Conservation (phyloP, 2,113 vertebrate genomes). For the Natator depressus region DNA sequence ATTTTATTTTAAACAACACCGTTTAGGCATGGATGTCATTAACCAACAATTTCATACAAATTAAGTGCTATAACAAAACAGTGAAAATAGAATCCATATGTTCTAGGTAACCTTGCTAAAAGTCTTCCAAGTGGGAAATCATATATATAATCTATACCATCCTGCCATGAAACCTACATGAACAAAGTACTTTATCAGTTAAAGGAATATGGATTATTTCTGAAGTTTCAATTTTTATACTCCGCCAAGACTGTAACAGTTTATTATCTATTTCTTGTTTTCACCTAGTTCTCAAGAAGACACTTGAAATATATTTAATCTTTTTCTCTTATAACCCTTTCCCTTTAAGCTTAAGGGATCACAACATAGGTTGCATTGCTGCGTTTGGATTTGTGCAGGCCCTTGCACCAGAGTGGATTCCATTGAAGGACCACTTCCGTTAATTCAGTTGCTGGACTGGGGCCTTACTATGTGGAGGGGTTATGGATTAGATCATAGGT, state of each 20-base stretch:
- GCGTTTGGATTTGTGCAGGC: not conserved
- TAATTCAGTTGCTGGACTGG: not conserved
- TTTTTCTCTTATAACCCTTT: not conserved
- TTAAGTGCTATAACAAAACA: constrained; percentile 72
- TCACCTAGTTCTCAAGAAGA: not conserved
- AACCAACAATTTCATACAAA: constrained; percentile 68
- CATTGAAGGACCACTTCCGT: not conserved
- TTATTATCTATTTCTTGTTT: not conserved
- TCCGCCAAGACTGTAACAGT: not conserved
- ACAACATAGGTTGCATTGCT: not conserved
- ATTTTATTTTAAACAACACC: constrained; percentile 33
- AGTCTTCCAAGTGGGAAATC: constrained; percentile 60
- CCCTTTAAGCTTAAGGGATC: not conserved
- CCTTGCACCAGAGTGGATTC: not conserved
- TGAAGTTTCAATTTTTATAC: not conserved
- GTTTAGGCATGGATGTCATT: constrained; percentile 73
- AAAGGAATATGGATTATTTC: not conserved
- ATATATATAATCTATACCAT: constrained; percentile 51
- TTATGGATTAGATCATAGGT: not conserved
- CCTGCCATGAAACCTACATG: not conserved
- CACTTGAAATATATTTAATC: accelerated
- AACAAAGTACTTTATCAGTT: not conserved
- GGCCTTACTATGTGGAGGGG: not conserved
- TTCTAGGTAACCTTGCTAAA: constrained; percentile 59
- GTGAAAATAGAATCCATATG: constrained; percentile 69